Conservation (phyloP, 2,888 invertebrate species). For the Amphipoea lucens region DNA sequence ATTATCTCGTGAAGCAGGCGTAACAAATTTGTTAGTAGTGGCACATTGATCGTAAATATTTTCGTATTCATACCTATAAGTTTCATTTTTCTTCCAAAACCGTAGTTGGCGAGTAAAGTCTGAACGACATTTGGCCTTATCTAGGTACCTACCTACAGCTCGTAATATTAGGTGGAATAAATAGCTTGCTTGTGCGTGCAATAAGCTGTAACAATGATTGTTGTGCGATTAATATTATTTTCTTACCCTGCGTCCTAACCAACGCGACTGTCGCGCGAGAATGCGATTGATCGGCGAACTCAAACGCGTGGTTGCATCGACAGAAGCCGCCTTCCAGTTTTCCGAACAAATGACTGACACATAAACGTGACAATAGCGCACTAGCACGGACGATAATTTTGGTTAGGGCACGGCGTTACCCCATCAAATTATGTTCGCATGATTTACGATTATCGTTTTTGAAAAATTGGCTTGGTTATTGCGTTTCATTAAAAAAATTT, state of each 20-base stretch:
- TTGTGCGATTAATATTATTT: too few species aligned
- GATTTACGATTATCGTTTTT: neutral
- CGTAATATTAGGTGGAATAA: neutral
- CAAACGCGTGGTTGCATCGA: too few species aligned
- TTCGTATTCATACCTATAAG: neutral
- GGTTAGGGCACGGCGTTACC: neutral
- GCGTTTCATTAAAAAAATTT: neutral
- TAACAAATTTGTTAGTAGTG: neutral
- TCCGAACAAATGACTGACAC: neutral
- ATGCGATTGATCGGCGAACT: too few species aligned
- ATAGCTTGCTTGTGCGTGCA: neutral
- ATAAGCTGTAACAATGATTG: too few species aligned
- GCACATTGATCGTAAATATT: neutral
- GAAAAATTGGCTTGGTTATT: constrained; percentile 6
- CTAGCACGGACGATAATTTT: neutral
- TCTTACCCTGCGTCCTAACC: too few species aligned
- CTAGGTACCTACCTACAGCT: too few species aligned
- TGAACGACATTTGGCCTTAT: neutral
- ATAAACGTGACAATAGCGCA: neutral
- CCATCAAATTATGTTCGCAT: constrained; percentile 5
- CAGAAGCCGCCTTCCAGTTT: neutral
- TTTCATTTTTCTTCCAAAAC: neutral
- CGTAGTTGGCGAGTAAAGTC: neutral
- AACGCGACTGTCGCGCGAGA: too few species aligned
- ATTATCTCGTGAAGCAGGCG: too few species aligned